Base-by-base conservation (phyloP, 1,140 invertebrate genomes). In the Frieseomelitta varia region DNA sequence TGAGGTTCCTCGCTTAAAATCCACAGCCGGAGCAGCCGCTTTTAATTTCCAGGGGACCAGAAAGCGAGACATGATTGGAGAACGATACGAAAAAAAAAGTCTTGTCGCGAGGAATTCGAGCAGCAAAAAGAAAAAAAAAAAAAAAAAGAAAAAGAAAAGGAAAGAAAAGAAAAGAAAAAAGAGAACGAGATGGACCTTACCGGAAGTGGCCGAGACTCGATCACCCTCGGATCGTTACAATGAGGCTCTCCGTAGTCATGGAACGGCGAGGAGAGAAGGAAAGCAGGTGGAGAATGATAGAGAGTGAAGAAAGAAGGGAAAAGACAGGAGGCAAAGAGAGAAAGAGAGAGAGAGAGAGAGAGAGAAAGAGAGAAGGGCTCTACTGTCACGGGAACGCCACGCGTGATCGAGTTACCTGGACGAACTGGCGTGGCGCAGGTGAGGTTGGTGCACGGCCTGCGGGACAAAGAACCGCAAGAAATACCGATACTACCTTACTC, bases 391-490 rank as follows among this genome's bases (percentile, higher is more conserved):
- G 76, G 83, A 89, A 88, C 90, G 91, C 92, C 88, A 92, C 92
- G 92, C 92, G 93, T 93, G 93, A 93, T 93, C 93, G 92, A 93
- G 92, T 93, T 93, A 93, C 93, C 88, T 91, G 89, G 92, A 90
- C 88, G 91, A 92, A 93, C 86, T 86, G 91, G 90, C 88, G 89
- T 91, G 91, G 91, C 87, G 90, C 92, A 92, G 87, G 90, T 89
- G 90, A 93, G 92, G 91, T 91, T 92, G 92, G 89, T 92, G 87
- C 88, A 91, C 90, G 89, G 92, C 89, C 91, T 92, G 90, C 89
- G 90, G 93, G 92, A 93, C 92, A 93, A 93, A 93, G 93, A 93
- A 93, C 93, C 93, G 92, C 93, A 93, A 93, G 92, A 93, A 93
- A 93, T 93, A 92, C 93, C 93, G 92, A 93, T 93, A 93, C 92